A percentile compares a stretch with the other conserved stretches of the same genome.
Conservation (phyloP, 1,140 invertebrate species). For the Drosophila pallidifrons region DNA sequence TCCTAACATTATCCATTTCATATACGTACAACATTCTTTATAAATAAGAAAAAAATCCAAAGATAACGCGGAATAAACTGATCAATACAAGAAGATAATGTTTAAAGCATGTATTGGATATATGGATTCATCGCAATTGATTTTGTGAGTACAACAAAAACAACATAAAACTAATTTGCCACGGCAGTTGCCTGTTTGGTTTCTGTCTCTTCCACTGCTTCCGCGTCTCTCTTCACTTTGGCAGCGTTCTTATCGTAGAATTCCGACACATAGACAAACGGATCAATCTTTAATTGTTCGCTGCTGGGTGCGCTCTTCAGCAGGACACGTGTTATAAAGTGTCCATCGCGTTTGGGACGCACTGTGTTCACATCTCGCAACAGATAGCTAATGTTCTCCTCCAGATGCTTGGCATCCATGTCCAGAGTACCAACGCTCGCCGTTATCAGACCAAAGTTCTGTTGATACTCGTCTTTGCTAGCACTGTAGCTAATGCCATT, state of each 20-base stretch:
- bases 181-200: constrained; percentile 9
- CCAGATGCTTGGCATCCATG: constrained; percentile 89
- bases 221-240: constrained; percentile 49
- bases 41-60: constrained; percentile 33
- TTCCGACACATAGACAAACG: constrained; percentile 86
- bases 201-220: constrained; percentile 25
- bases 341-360: constrained; percentile 87
- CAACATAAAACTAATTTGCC: constrained; percentile 61
- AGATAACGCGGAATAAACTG: constrained; percentile 22
- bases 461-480: constrained; percentile 88
- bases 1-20: constrained; percentile 7
- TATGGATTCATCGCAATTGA: constrained; percentile 51
- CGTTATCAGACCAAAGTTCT: constrained; percentile 89
- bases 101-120: constrained; percentile 56
- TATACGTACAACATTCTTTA: constrained; percentile 23
- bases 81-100: constrained; percentile 16
- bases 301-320: constrained; percentile 86
- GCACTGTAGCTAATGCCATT: constrained; percentile 89
- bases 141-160: constrained; percentile 24
- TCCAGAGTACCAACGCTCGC: constrained; percentile 89
- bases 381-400: constrained; percentile 89
- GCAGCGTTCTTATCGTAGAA: constrained; percentile 65
- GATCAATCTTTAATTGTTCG: constrained; percentile 89
- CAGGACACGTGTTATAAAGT: constrained; percentile 88
- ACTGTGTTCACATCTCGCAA: constrained; percentile 88